A percentile compares a stretch with the other conserved stretches of the same genome.
Evolutionary conservation across 2,888 invertebrate genomes (phyloP).

Genomic region (Dioctria linearis): DNA sequence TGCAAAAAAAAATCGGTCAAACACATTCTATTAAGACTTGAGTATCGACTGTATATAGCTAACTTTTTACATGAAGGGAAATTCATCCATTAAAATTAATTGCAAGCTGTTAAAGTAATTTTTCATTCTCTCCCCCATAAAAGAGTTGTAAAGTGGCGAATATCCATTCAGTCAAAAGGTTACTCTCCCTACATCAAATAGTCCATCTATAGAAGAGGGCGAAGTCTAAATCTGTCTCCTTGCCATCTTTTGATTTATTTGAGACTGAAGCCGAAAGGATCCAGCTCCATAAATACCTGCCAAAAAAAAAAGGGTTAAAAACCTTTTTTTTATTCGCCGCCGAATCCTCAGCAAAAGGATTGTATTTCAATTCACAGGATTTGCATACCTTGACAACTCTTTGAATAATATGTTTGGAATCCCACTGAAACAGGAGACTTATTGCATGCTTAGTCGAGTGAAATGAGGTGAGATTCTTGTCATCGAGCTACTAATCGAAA

Average conservation of each 20-base stretch:
- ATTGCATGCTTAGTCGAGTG: slow-evolving; percentile 44
- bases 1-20: no score
- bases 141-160: slow-evolving; percentile 50
- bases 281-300: slow-evolving; percentile 48
- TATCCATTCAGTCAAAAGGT: slow-evolving; percentile 47
- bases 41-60: slow-evolving; percentile 5
- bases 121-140: slow-evolving; percentile 46
- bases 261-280: slow-evolving; percentile 36
- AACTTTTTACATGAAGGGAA: slow-evolving; percentile 30
- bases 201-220: slow-evolving; percentile 27
- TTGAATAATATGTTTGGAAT: slow-evolving; percentile 48
- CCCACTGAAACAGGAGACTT: slow-evolving; percentile 47
- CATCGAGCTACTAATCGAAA: slow-evolving; percentile 46
- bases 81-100: slow-evolving; percentile 52
- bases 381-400: slow-evolving; percentile 43
- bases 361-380: slow-evolving; percentile 51
- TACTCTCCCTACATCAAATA: slow-evolving; percentile 37
- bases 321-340: slow-evolving; percentile 7
- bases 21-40: background rate
- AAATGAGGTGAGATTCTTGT: slow-evolving; percentile 29
- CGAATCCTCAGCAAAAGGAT: slow-evolving; percentile 27
- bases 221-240: slow-evolving; percentile 50
- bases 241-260: slow-evolving; percentile 51
- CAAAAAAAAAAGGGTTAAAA: slow-evolving; percentile 38
- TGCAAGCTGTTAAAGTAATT: slow-evolving; percentile 48